phyloP scores from a whole-genome alignment of 2,113 vertebrate species.

The Petrocephalus microphthalmus region DNA sequence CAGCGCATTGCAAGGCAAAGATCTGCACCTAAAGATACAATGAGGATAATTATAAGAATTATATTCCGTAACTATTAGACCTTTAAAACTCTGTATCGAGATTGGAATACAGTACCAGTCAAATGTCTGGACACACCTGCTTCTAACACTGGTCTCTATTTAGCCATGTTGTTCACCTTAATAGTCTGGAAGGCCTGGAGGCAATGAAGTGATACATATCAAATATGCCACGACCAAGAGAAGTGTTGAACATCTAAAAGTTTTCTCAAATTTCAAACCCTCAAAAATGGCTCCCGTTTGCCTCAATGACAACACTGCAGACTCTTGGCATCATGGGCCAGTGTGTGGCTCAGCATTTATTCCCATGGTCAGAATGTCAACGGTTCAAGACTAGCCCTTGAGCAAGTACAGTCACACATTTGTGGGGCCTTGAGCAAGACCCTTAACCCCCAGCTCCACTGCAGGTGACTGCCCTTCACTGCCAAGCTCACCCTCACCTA shows the following conservation, averaged over 20 bases:
- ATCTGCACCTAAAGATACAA: neutral
- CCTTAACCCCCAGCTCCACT: neutral
- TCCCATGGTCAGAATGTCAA: neutral
- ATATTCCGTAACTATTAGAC: neutral
- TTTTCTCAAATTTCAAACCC: too few relatives aligned
- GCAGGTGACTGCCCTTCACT: neutral
- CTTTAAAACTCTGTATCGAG: neutral
- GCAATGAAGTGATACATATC: neutral
- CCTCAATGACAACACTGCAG: neutral
- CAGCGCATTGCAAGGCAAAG: constrained; percentile 40
- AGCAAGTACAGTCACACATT: neutral
- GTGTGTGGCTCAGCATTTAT: neutral
- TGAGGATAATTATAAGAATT: neutral
- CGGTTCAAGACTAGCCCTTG: neutral
- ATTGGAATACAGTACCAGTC: neutral
- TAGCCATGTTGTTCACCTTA: neutral
- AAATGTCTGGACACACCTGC: neutral
- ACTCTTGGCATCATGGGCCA: neutral
- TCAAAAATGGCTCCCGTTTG: neutral
- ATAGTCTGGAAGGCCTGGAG: neutral
- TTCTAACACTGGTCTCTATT: neutral
- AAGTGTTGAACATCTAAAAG: neutral
- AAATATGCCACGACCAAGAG: neutral
- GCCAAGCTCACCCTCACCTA: neutral
- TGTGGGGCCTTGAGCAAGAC: neutral